Conservation (phyloP, 2,113 vertebrate species). For the Psittacus erithacus region DNA sequence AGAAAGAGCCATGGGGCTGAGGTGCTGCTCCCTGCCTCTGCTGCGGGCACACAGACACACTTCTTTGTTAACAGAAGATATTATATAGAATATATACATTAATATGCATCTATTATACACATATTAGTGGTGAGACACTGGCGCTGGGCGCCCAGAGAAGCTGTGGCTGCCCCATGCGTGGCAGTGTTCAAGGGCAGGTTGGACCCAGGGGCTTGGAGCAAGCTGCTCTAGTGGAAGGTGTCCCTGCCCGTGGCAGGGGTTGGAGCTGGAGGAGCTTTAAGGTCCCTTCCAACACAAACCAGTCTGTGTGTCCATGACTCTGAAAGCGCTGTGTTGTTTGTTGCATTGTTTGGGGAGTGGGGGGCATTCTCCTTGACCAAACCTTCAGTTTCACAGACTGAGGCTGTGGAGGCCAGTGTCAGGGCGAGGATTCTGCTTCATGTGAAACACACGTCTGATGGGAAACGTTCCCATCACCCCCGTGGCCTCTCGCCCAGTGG, state of each 20-base stretch:
- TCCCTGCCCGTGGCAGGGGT: rapidly evolving
- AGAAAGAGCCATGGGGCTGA: background rate
- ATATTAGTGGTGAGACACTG: background rate
- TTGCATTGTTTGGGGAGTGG: background rate
- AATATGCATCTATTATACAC: background rate
- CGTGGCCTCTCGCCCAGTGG: rapidly evolving
- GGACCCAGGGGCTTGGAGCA: background rate
- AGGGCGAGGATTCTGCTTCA: background rate
- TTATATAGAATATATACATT: background rate
- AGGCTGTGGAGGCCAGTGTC: background rate
- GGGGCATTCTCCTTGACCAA: background rate
- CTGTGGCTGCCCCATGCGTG: background rate
- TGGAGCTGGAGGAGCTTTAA: background rate
- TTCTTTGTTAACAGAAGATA: background rate
- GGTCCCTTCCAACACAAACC: background rate
- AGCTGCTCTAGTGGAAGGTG: background rate
- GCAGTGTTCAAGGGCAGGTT: background rate
- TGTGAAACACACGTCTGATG: rapidly evolving
- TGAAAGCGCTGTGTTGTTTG: background rate
- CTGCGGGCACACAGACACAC: background rate
- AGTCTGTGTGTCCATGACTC: background rate
- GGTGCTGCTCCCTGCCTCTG: background rate
- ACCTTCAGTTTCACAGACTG: background rate
- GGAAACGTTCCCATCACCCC: rapidly evolving
- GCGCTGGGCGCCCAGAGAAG: background rate